These are phyloP conservation scores for Lepidochitona cinerea DNA, from an alignment of 2,888 invertebrate species.

Conservation along the genomic window DNA sequence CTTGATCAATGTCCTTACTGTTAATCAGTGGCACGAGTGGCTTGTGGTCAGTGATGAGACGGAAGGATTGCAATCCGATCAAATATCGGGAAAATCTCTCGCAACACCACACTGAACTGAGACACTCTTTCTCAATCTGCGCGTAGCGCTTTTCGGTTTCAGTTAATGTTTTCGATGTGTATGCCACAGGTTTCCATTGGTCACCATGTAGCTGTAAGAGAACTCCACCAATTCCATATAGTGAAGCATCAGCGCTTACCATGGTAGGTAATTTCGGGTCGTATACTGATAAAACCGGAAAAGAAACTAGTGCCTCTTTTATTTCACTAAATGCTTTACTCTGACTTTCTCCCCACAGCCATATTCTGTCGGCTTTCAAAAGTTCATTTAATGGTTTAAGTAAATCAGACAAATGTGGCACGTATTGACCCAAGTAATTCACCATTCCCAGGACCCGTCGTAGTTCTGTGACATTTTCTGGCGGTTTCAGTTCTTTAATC, in stretches of 20 bases:
- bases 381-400: constrained; percentile 23
- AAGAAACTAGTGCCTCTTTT: constrained; percentile 24
- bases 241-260: constrained; percentile 39
- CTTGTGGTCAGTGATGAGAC: constrained; percentile 25
- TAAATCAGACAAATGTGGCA: background rate
- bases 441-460: no score
- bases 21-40: constrained; percentile 27
- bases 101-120: constrained; percentile 34
- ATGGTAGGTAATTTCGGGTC: constrained; percentile 30
- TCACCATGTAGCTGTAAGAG: constrained; percentile 27
- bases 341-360: constrained; percentile 29
- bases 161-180: constrained; percentile 37
- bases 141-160: constrained; percentile 30
- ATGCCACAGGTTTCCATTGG: constrained; percentile 34
- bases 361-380: constrained; percentile 19
- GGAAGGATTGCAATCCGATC: constrained; percentile 10
- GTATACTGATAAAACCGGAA: constrained; percentile 35
- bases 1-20: constrained; percentile 11
- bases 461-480: no score
- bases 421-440: no score
- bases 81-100: constrained; percentile 30
- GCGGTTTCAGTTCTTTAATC: background rate
- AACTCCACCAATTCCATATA: constrained; percentile 38
- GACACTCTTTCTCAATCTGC: constrained; percentile 8
- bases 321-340: constrained; percentile 27